Base-by-base conservation (phyloP, 92 coral and sea anemone species). In the Montipora capitata region DNA sequence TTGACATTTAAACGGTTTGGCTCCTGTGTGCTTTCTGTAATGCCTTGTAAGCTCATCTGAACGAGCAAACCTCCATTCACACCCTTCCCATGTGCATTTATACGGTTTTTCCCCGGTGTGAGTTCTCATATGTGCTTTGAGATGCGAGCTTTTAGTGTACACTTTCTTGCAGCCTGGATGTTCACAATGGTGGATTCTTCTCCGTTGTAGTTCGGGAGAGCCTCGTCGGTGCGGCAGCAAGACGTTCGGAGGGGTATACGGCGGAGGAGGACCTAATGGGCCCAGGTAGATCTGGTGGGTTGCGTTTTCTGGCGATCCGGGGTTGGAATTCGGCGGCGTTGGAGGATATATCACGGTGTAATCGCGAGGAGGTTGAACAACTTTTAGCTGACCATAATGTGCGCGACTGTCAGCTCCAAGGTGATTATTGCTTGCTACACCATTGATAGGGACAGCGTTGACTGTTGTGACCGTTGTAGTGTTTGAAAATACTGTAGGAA, bases 61-160 rank as follows among this genome's bases (percentile, higher is more conserved):
- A 10, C 99, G 94, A 40, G 99, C 99, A 76, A 98, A 98, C 61
- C 99, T 71, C 99, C 99, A 98, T 20, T 96, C 96, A 16, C 99
- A 98, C 0, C 99, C 99, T 88, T 98, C 99, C 99, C 99, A 98
- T 3, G 98, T 90, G 48, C 99, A 98, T 43, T 95, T 96, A 85
- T 98, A 98, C 12, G 99, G 99, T 91, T 98, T 98, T 94, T 98
- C 99, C 4, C 99, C 99, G 0, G 99, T 98, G 76, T 98, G 99
- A 70, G 99, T 98, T 81, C 99, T 81, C 93, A 96, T 96, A 63
- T 98, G 99, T 3, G 99, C 99, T 83, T 98, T 98, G 78, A 98
- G 92, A 82, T 98, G 99, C 68, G 99, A 98, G 54, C 98, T 95
- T 68, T 98, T 98, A 4, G 99, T 98, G 91, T 98, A 98, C 2